These are phyloP conservation scores for Sciurus niger DNA, from an alignment of 2,113 vertebrate genomes.

Conservation along the genomic window DNA sequence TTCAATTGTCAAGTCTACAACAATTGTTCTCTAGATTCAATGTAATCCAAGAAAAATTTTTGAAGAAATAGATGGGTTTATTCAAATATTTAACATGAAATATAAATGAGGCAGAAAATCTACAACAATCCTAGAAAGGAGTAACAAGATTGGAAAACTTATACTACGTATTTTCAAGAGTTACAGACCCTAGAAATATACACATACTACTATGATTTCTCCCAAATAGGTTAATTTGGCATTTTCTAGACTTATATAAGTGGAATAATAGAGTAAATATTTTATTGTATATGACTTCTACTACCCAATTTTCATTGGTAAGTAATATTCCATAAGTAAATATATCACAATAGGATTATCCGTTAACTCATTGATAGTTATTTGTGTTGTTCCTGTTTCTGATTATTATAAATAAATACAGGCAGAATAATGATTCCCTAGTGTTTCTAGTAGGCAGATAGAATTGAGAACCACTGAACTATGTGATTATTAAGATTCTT, in stretches of 20 bases:
- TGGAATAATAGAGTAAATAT: background rate
- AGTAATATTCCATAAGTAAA: constrained; percentile 21
- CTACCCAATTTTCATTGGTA: background rate
- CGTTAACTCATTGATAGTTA: background rate
- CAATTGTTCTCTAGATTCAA: background rate
- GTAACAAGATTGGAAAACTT: background rate
- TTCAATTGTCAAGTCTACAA: background rate
- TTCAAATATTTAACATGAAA: background rate
- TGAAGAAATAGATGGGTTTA: background rate
- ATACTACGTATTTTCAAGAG: background rate
- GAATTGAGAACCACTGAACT: background rate
- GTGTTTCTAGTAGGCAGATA: constrained; percentile 13
- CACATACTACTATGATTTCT: background rate
- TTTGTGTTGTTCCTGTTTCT: constrained; percentile 2
- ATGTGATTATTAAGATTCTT: background rate
- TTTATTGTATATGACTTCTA: background rate
- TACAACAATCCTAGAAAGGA: background rate
- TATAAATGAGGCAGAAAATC: background rate
- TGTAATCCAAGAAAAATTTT: background rate
- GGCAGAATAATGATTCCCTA: background rate
- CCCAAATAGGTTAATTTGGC: background rate
- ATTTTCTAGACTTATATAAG: background rate
- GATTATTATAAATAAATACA: constrained; percentile 25
- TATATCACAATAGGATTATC: background rate
- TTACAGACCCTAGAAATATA: background rate